Conservation (phyloP, 2,113 vertebrate species). For the Podilymbus podiceps region DNA sequence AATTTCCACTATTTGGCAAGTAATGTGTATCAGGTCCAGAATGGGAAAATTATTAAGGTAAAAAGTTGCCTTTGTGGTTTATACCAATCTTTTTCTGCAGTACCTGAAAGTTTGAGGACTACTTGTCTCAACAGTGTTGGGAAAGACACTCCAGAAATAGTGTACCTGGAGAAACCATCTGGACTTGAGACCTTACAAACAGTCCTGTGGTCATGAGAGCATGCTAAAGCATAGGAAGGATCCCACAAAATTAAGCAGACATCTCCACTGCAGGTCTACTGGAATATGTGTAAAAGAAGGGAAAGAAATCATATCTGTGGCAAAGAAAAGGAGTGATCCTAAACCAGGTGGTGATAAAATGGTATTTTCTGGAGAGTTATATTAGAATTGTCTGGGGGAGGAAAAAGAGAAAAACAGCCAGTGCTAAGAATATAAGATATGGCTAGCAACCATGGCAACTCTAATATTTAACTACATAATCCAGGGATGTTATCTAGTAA, state of each 20-base stretch:
- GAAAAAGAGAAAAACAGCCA: constrained; percentile 43
- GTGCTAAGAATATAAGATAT: constrained; percentile 59
- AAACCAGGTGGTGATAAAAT: constrained; percentile 13
- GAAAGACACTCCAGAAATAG: background rate
- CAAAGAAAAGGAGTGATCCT: background rate
- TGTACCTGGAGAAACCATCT: background rate
- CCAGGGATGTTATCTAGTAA: constrained; percentile 65
- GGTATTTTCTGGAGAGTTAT: constrained; percentile 37
- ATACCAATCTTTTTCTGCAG: background rate
- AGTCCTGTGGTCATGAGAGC: background rate
- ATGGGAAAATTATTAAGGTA: background rate
- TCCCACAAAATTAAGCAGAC: background rate
- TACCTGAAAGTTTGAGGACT: background rate
- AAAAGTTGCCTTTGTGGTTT: background rate
- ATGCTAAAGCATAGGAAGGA: background rate
- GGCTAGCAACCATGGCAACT: constrained; percentile 63
- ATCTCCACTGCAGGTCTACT: background rate
- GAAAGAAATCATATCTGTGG: background rate
- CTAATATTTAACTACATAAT: constrained; percentile 67
- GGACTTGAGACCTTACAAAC: background rate
- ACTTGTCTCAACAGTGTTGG: background rate
- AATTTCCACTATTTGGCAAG: background rate
- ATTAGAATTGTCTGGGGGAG: constrained; percentile 49
- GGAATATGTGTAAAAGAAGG: background rate
- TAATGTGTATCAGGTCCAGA: background rate